Evolutionary conservation across 2,888 invertebrate species (phyloP).

Genomic region (Argynnis bischoffii): DNA sequence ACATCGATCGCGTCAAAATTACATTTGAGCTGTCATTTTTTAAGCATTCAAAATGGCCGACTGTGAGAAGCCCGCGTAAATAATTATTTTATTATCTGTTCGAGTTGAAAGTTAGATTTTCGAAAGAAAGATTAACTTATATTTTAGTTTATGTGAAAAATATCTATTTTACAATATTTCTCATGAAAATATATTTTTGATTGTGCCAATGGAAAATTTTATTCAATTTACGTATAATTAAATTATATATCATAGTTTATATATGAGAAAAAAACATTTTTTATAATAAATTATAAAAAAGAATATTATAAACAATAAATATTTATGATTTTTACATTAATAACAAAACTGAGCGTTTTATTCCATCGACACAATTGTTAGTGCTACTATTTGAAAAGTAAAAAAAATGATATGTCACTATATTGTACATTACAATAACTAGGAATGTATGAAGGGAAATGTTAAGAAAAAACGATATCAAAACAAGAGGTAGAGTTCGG

Average conservation of each 20-base stretch:
- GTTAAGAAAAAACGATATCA: constrained; percentile 30
- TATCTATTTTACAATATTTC: constrained; percentile 46
- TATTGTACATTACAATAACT: constrained; percentile 63
- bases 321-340: too few species aligned
- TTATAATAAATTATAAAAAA: too few species aligned
- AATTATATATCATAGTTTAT: neutral
- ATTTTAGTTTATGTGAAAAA: constrained; percentile 35
- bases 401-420: constrained; percentile 67
- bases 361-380: constrained; percentile 23
- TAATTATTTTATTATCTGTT: constrained; percentile 21
- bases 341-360: neutral
- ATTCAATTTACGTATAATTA: neutral
- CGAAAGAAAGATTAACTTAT: constrained; percentile 15
- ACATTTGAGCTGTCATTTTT: constrained; percentile 46
- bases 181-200: constrained; percentile 66
- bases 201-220: constrained; percentile 31
- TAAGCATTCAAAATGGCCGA: constrained; percentile 49
- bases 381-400: constrained; percentile 30
- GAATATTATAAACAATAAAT: too few species aligned
- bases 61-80: constrained; percentile 49
- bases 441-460: constrained; percentile 17
- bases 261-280: too few species aligned
- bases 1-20: constrained; percentile 61
- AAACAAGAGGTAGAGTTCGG: constrained; percentile 54
- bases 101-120: constrained; percentile 27